phyloP scores from a whole-genome alignment of 2,113 vertebrate genomes.

The Anseranas semipalmata region DNA sequence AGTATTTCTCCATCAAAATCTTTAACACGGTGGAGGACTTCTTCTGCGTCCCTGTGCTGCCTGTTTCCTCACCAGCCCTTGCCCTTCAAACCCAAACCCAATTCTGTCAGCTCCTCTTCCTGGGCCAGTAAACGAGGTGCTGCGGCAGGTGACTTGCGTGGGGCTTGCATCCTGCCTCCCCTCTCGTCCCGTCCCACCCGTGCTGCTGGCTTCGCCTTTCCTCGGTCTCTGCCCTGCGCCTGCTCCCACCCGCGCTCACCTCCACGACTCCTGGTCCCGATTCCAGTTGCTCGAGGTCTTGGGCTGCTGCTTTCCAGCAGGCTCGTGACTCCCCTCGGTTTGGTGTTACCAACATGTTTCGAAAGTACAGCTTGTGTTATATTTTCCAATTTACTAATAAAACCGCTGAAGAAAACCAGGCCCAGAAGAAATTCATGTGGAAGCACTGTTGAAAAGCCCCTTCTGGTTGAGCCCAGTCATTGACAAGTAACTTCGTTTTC shows the following conservation, averaged over 20 bases:
- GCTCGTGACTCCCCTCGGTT: fast-evolving
- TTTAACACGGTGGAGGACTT: background rate
- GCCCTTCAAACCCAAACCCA: background rate
- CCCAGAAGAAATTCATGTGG: background rate
- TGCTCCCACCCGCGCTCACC: background rate
- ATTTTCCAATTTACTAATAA: background rate
- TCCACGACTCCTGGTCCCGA: background rate
- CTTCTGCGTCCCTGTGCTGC: background rate
- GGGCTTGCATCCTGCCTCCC: background rate
- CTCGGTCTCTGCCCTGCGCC: fast-evolving
- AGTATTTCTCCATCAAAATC: background rate
- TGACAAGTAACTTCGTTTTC: fast-evolving
- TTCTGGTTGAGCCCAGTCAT: background rate
- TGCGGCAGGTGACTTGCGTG: background rate
- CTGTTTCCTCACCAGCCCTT: fast-evolving
- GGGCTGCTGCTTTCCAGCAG: background rate
- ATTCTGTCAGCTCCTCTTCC: background rate
- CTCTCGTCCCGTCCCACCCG: fast-evolving
- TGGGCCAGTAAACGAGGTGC: fast-evolving
- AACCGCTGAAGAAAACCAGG: background rate
- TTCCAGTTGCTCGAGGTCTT: background rate
- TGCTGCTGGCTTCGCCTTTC: background rate
- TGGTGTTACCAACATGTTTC: background rate
- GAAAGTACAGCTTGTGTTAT: fast-evolving
- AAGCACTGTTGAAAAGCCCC: background rate